These are phyloP conservation scores for Bombylius discolor DNA, from an alignment of 2,888 invertebrate genomes.

Conservation along the genomic window DNA sequence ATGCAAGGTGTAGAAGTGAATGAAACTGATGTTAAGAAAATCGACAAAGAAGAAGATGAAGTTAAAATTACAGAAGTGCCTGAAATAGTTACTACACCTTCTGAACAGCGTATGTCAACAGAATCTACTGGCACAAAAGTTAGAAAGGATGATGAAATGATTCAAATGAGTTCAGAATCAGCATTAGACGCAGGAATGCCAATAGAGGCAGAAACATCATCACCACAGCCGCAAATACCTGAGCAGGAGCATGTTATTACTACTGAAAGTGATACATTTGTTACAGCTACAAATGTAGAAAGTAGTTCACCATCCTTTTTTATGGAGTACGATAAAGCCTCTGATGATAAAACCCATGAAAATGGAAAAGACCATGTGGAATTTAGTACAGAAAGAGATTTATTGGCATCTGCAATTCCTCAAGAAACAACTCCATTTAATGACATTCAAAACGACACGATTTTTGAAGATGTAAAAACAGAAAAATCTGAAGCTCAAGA, in stretches of 20 bases:
- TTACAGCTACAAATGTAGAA: no score
- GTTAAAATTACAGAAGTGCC: neutral
- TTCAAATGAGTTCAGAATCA: neutral
- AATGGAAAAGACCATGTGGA: no score
- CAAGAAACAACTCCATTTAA: no score
- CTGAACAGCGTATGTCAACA: neutral
- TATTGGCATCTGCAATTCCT: no score
- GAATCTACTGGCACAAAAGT: neutral
- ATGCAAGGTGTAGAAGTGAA: neutral
- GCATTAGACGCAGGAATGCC: no score
- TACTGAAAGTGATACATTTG: conserved; percentile 1
- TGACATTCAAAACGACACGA: no score
- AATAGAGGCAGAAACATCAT: no score
- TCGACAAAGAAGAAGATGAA: neutral
- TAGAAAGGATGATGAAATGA: neutral
- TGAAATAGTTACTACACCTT: neutral
- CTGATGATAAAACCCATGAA: neutral
- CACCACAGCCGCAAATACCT: neutral
- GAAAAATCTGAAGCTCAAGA: no score
- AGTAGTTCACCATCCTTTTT: neutral
- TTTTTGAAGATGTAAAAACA: no score
- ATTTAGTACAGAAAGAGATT: no score
- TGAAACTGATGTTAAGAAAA: neutral
- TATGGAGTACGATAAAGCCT: neutral
- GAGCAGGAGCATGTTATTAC: neutral